A percentile compares a stretch with the other conserved stretches of the same genome.
Conservation (phyloP, 2,797 vertebrate species). For the Cynopterus sphinx region DNA sequence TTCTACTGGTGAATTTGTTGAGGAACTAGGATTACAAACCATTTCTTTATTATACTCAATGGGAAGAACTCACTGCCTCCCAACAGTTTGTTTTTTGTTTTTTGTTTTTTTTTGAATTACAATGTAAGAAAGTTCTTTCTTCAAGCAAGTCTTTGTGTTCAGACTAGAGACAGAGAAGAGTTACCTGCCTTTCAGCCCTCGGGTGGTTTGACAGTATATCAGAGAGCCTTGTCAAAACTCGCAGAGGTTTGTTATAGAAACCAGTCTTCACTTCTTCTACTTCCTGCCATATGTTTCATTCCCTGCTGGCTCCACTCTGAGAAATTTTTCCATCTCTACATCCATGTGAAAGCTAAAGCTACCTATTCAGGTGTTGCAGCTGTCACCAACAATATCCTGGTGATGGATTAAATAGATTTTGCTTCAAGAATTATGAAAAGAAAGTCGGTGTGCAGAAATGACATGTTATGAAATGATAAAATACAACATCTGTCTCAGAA, state of each 20-base stretch:
- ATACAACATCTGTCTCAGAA: constrained; percentile 72
- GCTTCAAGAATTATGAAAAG: constrained; percentile 72
- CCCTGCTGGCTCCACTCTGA: constrained; percentile 58
- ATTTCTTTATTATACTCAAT: constrained; percentile 8
- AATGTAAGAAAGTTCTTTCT: constrained; percentile 56
- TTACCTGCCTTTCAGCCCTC: constrained; percentile 49
- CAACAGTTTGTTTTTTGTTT: not conserved
- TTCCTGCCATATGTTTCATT: constrained; percentile 63
- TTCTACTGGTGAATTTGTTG: not conserved
- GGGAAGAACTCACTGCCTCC: constrained; percentile 19
- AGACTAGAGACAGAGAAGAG: not conserved
- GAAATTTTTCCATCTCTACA: constrained; percentile 54
- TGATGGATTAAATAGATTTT: constrained; percentile 72
- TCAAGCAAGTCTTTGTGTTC: constrained; percentile 52
- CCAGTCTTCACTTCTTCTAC: constrained; percentile 44
- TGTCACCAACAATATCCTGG: constrained; percentile 67
- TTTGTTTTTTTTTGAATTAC: not conserved
- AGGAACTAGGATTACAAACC: not conserved
- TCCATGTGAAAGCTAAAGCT: constrained; percentile 65
- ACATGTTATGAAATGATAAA: constrained; percentile 63
- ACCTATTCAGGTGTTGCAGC: constrained; percentile 75
- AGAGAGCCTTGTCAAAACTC: constrained; percentile 67
- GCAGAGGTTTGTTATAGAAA: constrained; percentile 59
- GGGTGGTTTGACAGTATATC: constrained; percentile 59
- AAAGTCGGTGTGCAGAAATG: constrained; percentile 60